Percentiles rank a stretch among this genome's conserved stretches.
Evolutionary conservation across 2,113 vertebrate species (phyloP).

Genomic region (Spizaetus ornatus): DNA sequence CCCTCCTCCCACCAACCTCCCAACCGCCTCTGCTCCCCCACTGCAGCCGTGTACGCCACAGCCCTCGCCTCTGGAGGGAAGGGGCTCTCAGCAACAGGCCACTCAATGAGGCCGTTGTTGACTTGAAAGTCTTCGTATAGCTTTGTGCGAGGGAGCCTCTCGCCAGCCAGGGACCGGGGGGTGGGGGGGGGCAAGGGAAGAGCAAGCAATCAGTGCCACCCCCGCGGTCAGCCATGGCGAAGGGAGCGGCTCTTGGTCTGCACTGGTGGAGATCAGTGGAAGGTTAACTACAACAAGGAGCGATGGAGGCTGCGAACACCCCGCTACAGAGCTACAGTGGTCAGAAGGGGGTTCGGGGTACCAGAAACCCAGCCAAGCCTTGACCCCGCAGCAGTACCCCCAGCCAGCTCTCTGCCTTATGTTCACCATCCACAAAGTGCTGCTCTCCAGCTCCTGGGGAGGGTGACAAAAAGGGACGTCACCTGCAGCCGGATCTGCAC

Average conservation of each 20-base stretch:
- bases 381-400: background rate
- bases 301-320: background rate
- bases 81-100: background rate
- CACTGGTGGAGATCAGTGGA: background rate
- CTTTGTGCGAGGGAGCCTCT: background rate
- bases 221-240: fast-evolving
- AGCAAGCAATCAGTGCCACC: background rate
- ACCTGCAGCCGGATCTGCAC: too few species aligned
- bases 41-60: background rate
- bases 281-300: background rate
- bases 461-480: background rate
- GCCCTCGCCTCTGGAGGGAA: background rate
- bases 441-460: background rate
- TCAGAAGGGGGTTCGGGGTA: background rate
- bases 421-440: background rate
- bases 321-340: background rate
- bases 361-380: background rate
- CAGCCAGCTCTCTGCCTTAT: too few species aligned
- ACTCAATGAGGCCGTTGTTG: background rate
- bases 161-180: fast-evolving
- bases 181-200: fast-evolving
- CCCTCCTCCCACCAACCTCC: background rate
- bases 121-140: background rate
- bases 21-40: background rate
- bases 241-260: background rate